Evolutionary conservation across 2,113 vertebrate genomes (phyloP).

Genomic region (Nannobrachium achirus): DNA sequence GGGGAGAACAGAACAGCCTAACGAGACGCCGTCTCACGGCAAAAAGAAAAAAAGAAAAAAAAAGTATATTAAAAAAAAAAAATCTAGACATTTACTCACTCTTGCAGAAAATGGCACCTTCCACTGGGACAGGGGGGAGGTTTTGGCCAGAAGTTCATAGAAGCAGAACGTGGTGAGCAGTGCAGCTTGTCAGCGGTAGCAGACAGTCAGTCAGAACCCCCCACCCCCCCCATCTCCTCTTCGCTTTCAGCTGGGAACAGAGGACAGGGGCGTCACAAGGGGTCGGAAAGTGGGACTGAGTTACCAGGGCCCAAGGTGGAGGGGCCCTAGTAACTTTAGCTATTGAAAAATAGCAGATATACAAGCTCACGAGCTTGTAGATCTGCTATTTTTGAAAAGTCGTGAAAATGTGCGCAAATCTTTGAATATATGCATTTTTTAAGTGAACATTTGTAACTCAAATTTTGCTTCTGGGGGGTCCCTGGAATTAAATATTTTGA

Average conservation of each 20-base stretch:
- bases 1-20: conserved; percentile 52
- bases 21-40: conserved; percentile 54
- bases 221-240: conserved; percentile 41
- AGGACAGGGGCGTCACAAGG: too few relatives aligned
- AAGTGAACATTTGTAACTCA: too few relatives aligned
- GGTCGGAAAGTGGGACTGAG: too few relatives aligned
- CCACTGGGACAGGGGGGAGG: conserved; percentile 59
- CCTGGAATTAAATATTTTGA: too few relatives aligned
- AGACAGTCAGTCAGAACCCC: conserved; percentile 37
- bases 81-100: conserved; percentile 62
- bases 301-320: too few relatives aligned
- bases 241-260: conserved; percentile 69
- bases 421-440: too few relatives aligned
- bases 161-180: conserved; percentile 24
- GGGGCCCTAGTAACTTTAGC: too few relatives aligned
- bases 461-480: too few relatives aligned
- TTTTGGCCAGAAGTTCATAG: conserved; percentile 73
- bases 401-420: too few relatives aligned
- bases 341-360: too few relatives aligned
- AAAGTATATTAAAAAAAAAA: neutral
- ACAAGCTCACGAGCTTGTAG: too few relatives aligned
- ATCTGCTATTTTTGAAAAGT: too few relatives aligned
- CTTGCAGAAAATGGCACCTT: conserved; percentile 68
- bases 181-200: conserved; percentile 42
- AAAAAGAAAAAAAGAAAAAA: conserved; percentile 27